phyloP scores from a whole-genome alignment of 2,888 invertebrate genomes.

The Urechis unicinctus region DNA sequence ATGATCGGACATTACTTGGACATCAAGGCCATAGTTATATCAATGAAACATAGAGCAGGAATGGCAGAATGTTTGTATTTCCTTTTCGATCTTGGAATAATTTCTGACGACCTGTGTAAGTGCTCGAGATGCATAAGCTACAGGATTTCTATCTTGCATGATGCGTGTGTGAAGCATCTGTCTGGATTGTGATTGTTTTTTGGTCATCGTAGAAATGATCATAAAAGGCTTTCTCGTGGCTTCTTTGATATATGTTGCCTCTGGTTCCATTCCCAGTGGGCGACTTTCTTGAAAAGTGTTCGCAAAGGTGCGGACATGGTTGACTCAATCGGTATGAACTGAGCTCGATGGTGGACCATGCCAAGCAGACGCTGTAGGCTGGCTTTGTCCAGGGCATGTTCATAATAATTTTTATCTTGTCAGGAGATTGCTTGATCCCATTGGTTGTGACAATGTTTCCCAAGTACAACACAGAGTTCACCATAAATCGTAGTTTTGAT shows the following conservation, averaged over 20 bases:
- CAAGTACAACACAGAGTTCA: slow-evolving; percentile 16
- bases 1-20: slow-evolving; percentile 19
- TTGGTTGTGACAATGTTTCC: slow-evolving; percentile 16
- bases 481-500: slow-evolving; percentile 12
- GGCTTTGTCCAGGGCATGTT: no score
- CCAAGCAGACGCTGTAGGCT: no score
- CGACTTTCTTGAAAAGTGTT: no score
- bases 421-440: slow-evolving; percentile 15
- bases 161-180: slow-evolving; percentile 16
- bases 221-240: no score
- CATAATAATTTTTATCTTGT: slow-evolving; percentile 21
- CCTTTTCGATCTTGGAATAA: slow-evolving; percentile 21
- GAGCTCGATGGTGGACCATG: no score
- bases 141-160: slow-evolving; percentile 16
- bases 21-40: slow-evolving; percentile 15
- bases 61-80: slow-evolving; percentile 15
- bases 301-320: no score
- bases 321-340: no score
- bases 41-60: slow-evolving; percentile 15
- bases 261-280: no score
- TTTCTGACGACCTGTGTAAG: slow-evolving; percentile 15
- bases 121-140: slow-evolving; percentile 21
- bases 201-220: slow-evolving; percentile 12
- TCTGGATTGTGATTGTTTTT: slow-evolving; percentile 5
- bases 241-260: no score